A percentile compares a stretch with the other conserved stretches of the same genome.
Evolutionary conservation across 2,888 invertebrate genomes (phyloP).

Genomic region (Sphinx pinastri): DNA sequence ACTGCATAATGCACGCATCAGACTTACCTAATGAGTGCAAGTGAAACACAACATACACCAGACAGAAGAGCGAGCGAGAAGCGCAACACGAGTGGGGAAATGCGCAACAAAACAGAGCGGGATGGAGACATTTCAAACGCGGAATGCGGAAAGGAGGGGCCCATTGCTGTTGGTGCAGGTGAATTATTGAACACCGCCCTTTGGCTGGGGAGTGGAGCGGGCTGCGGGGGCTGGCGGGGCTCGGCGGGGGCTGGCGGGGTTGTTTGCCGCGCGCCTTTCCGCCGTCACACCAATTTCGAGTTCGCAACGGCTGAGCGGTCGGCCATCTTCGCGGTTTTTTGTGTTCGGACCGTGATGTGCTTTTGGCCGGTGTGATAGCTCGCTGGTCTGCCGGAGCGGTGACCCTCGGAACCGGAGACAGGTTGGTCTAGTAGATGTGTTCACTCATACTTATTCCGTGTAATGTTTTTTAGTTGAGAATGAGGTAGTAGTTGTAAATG

Average conservation of each 20-base stretch:
- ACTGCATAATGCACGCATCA: slow-evolving; percentile 72
- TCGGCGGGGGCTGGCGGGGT: slow-evolving; percentile 38
- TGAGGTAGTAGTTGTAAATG: too few relatives aligned
- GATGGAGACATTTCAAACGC: slow-evolving; percentile 39
- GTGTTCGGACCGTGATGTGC: slow-evolving; percentile 59
- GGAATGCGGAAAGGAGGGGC: slow-evolving; percentile 54
- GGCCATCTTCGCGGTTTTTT: slow-evolving; percentile 54
- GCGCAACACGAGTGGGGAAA: slow-evolving; percentile 46
- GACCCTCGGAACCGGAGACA: neutral
- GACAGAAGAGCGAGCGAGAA: slow-evolving; percentile 39
- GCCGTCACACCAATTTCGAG: slow-evolving; percentile 72
- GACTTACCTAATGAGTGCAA: slow-evolving; percentile 70
- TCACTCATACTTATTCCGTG: neutral
- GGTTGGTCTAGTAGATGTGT: neutral
- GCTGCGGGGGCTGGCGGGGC: slow-evolving; percentile 35
- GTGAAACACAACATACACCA: slow-evolving; percentile 42
- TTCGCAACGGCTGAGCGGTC: slow-evolving; percentile 53
- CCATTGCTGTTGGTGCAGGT: slow-evolving; percentile 63
- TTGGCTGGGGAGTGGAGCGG: slow-evolving; percentile 67
- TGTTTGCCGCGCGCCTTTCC: slow-evolving; percentile 71
- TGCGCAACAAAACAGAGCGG: slow-evolving; percentile 55
- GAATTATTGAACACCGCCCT: slow-evolving; percentile 80
- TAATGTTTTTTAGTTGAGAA: too few relatives aligned
- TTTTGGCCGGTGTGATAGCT: slow-evolving; percentile 39
- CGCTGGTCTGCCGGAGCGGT: neutral